A percentile compares a stretch with the other conserved stretches of the same genome.
Conservation (phyloP, 2,797 vertebrate species). For the Gymnoscopelus microlampas region DNA sequence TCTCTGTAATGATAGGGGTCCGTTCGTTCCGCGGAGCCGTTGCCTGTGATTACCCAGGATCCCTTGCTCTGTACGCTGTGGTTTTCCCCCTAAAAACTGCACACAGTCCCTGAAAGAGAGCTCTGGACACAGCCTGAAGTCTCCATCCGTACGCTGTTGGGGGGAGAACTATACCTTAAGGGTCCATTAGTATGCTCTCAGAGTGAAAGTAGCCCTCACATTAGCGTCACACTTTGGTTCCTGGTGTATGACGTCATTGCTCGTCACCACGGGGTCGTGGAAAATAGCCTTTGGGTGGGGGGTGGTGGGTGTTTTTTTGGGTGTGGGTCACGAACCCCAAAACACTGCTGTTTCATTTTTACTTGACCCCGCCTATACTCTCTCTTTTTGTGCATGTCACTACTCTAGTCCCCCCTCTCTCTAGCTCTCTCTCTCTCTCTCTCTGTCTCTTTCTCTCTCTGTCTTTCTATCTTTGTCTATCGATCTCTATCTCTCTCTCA, state of each 20-base stretch:
- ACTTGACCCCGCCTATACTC: constrained; percentile 25
- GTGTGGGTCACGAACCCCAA: too few relatives aligned
- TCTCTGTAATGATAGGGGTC: constrained; percentile 71
- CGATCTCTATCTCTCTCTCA: constrained; percentile 52
- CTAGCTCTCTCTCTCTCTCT: constrained; percentile 51
- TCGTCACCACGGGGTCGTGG: too few relatives aligned
- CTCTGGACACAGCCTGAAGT: constrained; percentile 41
- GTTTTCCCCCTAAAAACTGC: constrained; percentile 49
- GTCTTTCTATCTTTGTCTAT: constrained; percentile 68
- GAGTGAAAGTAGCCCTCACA: too few relatives aligned
- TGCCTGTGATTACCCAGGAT: constrained; percentile 73
- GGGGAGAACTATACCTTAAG: too few relatives aligned
- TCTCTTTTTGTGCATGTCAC: neutral
- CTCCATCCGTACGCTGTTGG: constrained; percentile 22
- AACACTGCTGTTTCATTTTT: constrained; percentile 47
- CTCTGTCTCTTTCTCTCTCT: constrained; percentile 58
- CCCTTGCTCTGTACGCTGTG: constrained; percentile 49
- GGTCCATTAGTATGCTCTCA: too few relatives aligned
- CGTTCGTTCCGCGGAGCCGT: constrained; percentile 37
- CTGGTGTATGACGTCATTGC: too few relatives aligned
- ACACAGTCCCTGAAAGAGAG: constrained; percentile 44
- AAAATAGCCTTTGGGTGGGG: too few relatives aligned
- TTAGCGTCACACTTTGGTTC: too few relatives aligned
- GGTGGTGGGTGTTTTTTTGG: too few relatives aligned
- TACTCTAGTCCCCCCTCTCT: neutral